Evolutionary conservation across 2,888 invertebrate species (phyloP).

Genomic region (Drosophila dives): DNA sequence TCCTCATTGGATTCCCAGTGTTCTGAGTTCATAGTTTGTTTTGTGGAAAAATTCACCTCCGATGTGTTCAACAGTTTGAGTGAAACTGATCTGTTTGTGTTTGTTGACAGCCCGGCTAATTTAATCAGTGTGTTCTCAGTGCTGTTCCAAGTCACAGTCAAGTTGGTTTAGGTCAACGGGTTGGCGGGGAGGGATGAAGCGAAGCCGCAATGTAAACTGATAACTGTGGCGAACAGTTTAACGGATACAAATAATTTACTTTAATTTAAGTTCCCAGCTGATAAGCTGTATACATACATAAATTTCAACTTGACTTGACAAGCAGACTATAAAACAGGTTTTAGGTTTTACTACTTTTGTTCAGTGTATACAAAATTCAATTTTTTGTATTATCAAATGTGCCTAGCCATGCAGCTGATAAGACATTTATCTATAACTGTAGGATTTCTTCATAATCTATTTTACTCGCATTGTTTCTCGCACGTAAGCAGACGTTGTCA

Average conservation of each 20-base stretch:
- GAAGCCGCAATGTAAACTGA: conserved; percentile 7
- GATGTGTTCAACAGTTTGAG: conserved; percentile 35
- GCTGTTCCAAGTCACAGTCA: conserved; percentile 8
- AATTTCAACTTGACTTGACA: not conserved
- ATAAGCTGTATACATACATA: not conserved
- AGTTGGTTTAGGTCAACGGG: not conserved
- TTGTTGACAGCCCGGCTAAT: conserved; percentile 26
- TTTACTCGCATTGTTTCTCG: too few relatives aligned
- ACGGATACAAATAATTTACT: conserved; percentile 65
- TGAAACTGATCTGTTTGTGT: conserved; percentile 43
- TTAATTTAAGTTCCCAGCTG: conserved; percentile 36
- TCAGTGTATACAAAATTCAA: conserved; percentile 1
- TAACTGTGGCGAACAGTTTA: conserved; percentile 23
- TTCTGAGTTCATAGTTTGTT: conserved; percentile 32
- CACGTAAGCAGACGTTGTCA: too few relatives aligned
- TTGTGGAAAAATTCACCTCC: conserved; percentile 14
- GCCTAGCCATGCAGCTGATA: conserved; percentile 1
- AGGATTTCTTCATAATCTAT: too few relatives aligned
- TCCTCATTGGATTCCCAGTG: conserved; percentile 86
- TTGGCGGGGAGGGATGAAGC: too few relatives aligned
- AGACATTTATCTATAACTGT: not conserved
- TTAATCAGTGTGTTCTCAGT: conserved; percentile 36
- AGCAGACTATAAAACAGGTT: conserved; percentile 14
- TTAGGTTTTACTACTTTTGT: not conserved
- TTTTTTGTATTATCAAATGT: not conserved